Base-by-base conservation (phyloP, 2,888 invertebrate species). In the Xestia sexstrigata region DNA sequence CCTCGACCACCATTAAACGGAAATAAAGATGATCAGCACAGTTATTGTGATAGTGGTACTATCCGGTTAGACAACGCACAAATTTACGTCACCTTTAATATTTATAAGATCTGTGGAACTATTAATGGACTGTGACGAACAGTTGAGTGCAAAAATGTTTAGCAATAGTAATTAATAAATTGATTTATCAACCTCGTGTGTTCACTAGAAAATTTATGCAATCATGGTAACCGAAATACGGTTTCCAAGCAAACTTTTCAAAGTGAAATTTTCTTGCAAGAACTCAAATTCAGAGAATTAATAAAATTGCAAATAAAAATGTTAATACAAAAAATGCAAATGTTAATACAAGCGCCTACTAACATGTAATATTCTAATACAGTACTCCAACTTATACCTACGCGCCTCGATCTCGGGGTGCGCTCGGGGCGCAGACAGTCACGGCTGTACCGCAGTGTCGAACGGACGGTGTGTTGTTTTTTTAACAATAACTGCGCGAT, bases 61-160 rank as follows among this genome's bases (percentile, higher is more conserved):
- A 47, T 70, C 13, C 45, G 73, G 76, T 60, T 74, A 65, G 70
- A 58, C 60, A 69, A 63, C 65, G 70, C 30, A 76, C 62, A 70
- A 72, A 68, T 79, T 72, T 26, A 69, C 47, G 60, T 80, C 68
- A 75, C 76, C 30, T 76, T 65, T 74, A 72, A 73, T 82, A 77
- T 78, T 76, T 79, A 76, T 74, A 74, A 70, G 55, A 74, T 62
- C 23, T 72, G 74, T 75, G 60, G n/a, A 63, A 66, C 62, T 76
- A 62, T 70, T 74, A 86, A 73, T 79, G 72, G 63, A 62, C 67
- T 73, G 79, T 76, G 55, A 23, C 13, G 84, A 83, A 86, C 72
- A 74, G 63, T 63, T 62, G 11, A 1, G 2, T 3, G 23, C 71
- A 67, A 82, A 82, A 70, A 20, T 84, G 58, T 42, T 45, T 9